phyloP scores from a whole-genome alignment of 2,797 vertebrate species.

The Phataginus tricuspis region DNA sequence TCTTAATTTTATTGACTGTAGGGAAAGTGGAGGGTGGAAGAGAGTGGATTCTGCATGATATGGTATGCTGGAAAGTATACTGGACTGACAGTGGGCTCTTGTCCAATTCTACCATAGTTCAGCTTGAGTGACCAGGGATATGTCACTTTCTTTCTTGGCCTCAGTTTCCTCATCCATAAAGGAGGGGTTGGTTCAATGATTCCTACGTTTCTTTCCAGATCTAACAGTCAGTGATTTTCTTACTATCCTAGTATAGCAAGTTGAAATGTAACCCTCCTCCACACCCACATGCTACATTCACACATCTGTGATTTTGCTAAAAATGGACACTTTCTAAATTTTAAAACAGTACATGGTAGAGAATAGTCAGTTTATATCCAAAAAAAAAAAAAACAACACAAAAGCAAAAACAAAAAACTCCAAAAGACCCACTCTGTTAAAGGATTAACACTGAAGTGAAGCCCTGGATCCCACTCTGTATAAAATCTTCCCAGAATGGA shows the following conservation, averaged over 20 bases:
- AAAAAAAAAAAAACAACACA: not conserved
- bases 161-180: not conserved
- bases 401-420: too few relatives aligned
- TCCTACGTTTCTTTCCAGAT: constrained; percentile 21
- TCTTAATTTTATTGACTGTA: not conserved
- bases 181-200: not conserved
- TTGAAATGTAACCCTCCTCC: constrained; percentile 70
- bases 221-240: constrained; percentile 63
- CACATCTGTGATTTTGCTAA: constrained; percentile 77
- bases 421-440: not conserved
- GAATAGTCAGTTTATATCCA: constrained; percentile 57
- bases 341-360: constrained; percentile 64
- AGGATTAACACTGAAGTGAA: constrained; percentile 41
- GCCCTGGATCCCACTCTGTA: not conserved
- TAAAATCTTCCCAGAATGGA: constrained; percentile 11
- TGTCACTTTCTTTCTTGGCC: not conserved
- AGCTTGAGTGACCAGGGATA: not conserved
- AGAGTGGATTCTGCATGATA: not conserved
- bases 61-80: not conserved
- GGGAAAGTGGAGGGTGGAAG: not conserved
- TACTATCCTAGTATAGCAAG: constrained; percentile 50
- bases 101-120: not conserved
- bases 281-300: constrained; percentile 57
- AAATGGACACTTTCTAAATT: constrained; percentile 76
- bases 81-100: not conserved